Conservation (phyloP, 2,888 invertebrate species). For the Drosophila melanosoma region DNA sequence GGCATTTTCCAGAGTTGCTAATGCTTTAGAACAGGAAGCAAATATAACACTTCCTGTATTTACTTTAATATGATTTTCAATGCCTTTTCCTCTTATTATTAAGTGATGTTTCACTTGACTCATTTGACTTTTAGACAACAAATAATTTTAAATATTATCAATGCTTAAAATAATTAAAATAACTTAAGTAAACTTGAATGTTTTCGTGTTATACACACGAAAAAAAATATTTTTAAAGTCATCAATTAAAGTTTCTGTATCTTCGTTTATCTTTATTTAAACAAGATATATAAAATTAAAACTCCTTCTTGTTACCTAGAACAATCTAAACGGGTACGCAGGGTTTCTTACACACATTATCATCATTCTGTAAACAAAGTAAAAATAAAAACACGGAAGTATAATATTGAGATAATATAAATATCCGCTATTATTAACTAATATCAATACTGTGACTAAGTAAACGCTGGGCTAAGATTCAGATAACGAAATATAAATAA, state of each 20-base stretch:
- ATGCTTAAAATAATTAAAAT: background rate
- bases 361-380: background rate
- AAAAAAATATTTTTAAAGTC: background rate
- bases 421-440: background rate
- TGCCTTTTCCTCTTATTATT: background rate
- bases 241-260: background rate
- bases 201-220: background rate
- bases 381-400: slow-evolving; percentile 6
- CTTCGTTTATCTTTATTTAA: background rate
- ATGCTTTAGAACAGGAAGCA: background rate
- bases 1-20: slow-evolving; percentile 30
- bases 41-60: background rate
- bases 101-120: background rate
- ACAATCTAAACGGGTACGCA: background rate
- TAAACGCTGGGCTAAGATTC: background rate
- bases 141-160: background rate
- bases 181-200: background rate
- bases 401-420: background rate
- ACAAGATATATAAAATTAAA: background rate
- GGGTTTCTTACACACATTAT: background rate
- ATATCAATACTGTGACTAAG: background rate
- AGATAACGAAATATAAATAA: background rate
- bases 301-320: background rate
- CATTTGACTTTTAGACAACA: background rate
- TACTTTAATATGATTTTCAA: background rate